A percentile compares a stretch with the other conserved stretches of the same genome.
These are phyloP conservation scores for Epinotia brunnichana DNA, from an alignment of 2,888 invertebrate genomes.

Conservation along the genomic window DNA sequence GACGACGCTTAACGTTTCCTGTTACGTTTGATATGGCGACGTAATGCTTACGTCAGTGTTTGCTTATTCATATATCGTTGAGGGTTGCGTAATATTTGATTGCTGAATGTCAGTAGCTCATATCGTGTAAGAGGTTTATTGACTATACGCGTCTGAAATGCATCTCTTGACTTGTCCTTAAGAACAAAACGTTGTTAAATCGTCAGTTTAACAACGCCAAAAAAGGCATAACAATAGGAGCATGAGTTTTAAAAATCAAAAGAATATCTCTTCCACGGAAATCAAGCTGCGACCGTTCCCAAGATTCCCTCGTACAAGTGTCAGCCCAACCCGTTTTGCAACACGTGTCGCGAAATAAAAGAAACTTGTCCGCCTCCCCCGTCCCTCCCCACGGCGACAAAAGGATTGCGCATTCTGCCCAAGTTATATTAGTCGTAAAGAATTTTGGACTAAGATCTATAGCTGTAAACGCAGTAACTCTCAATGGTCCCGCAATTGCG, in stretches of 20 bases:
- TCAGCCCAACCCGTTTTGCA: slow-evolving; percentile 80
- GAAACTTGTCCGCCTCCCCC: slow-evolving; percentile 72
- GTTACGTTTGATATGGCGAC: slow-evolving; percentile 44
- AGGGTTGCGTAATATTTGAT: slow-evolving; percentile 26
- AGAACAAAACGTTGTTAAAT: background rate
- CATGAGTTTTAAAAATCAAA: slow-evolving; percentile 60
- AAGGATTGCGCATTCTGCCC: slow-evolving; percentile 73
- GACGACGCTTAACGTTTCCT: slow-evolving; percentile 49
- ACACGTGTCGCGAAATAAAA: slow-evolving; percentile 82
- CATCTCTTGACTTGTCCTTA: background rate
- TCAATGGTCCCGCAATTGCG: slow-evolving; percentile 80
- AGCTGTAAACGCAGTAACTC: slow-evolving; percentile 79
- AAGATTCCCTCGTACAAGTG: slow-evolving; percentile 74
- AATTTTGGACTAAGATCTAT: slow-evolving; percentile 82
- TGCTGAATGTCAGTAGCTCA: slow-evolving; percentile 6
- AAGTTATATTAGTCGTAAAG: slow-evolving; percentile 82
- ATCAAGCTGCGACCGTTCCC: slow-evolving; percentile 65
- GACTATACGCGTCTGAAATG: slow-evolving; percentile 1
- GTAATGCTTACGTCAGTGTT: slow-evolving; percentile 31
- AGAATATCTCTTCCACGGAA: slow-evolving; percentile 64
- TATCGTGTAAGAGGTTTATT: slow-evolving; percentile 15
- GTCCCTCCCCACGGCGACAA: slow-evolving; percentile 66
- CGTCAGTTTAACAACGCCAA: slow-evolving; percentile 37
- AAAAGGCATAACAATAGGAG: slow-evolving; percentile 50
- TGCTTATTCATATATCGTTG: slow-evolving; percentile 30